phyloP scores from a whole-genome alignment of 2,797 vertebrate genomes.

The Parotocinclus haroldoi region DNA sequence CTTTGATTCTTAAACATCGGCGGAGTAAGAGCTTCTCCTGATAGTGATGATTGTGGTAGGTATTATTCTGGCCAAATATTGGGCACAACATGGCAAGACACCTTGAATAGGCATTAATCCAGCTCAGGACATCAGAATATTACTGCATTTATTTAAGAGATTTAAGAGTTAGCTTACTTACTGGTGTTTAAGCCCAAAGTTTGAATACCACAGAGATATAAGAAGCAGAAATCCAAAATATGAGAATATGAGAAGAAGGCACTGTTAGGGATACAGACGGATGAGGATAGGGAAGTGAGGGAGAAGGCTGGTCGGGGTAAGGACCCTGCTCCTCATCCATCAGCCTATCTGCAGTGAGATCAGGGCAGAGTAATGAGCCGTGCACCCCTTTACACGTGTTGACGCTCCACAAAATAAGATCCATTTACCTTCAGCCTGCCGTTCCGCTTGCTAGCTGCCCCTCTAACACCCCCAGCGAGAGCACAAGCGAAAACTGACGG shows the following conservation, averaged over 20 bases:
- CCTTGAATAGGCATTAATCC: no score
- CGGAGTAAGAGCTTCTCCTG: no score
- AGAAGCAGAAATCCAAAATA: no score
- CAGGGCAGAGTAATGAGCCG: constrained; percentile 73
- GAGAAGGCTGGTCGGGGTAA: constrained; percentile 50
- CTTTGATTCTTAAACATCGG: no score
- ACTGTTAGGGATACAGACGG: constrained; percentile 27
- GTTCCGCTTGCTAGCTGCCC: constrained; percentile 46
- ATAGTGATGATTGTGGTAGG: no score
- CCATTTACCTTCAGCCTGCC: constrained; percentile 69
- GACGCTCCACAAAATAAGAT: constrained; percentile 79
- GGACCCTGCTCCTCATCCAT: constrained; percentile 66
- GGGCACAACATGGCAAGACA: no score
- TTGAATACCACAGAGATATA: no score
- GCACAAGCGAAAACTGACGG: constrained; percentile 36
- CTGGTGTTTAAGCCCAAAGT: no score
- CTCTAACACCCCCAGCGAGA: constrained; percentile 34
- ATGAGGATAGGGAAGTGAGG: constrained; percentile 29
- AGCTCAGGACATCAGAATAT: no score
- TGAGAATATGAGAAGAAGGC: not conserved
- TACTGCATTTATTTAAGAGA: no score
- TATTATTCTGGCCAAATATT: no score
- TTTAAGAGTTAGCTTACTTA: no score
- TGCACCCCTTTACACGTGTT: constrained; percentile 76
- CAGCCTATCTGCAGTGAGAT: constrained; percentile 67